Conservation (phyloP, 2,113 vertebrate species). For the Ameiurus melas region DNA sequence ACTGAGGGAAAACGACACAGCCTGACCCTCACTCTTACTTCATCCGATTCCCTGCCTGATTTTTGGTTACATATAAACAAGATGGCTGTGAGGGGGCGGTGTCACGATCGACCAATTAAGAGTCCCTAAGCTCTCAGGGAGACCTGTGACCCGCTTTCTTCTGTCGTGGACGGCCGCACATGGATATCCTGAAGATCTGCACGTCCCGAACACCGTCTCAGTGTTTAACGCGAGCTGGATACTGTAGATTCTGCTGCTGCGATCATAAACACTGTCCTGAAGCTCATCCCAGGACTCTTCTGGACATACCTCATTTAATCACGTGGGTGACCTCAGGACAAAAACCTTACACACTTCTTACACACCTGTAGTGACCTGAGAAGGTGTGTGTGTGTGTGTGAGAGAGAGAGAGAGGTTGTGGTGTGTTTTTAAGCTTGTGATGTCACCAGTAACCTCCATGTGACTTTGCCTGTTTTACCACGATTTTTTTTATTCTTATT, state of each 20-base stretch:
- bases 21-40: too few relatives aligned
- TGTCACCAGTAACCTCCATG: constrained; percentile 59
- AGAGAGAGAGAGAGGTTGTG: neutral
- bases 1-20: too few relatives aligned
- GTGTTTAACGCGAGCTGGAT: neutral
- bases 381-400: neutral
- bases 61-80: too few relatives aligned
- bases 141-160: too few relatives aligned
- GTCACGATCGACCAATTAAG: neutral
- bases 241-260: neutral
- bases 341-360: neutral
- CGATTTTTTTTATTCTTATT: neutral
- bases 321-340: neutral
- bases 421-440: neutral
- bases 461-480: constrained; percentile 66
- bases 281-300: neutral
- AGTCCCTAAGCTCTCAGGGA: neutral
- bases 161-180: neutral
- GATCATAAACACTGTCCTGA: neutral
- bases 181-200: neutral
- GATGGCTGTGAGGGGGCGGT: too few relatives aligned
- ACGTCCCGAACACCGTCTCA: neutral
- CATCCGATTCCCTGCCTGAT: too few relatives aligned
- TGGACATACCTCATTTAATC: neutral
- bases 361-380: neutral